Conservation (phyloP, 2,888 invertebrate species). For the Cephonodes hylas region DNA sequence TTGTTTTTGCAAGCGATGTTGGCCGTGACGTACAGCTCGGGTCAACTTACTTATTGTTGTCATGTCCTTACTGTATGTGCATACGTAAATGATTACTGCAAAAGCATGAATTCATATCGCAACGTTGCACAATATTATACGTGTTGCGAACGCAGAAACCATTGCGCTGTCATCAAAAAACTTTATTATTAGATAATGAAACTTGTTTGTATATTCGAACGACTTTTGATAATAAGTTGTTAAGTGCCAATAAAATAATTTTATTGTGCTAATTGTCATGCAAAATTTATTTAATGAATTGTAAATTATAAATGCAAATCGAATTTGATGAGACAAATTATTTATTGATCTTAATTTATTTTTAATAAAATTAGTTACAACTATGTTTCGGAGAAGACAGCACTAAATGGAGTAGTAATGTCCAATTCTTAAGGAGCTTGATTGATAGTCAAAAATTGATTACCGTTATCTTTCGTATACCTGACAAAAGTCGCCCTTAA, state of each 20-base stretch:
- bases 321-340: not conserved
- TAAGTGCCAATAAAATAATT: not conserved
- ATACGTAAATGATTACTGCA: not conserved
- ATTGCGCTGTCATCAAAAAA: not conserved
- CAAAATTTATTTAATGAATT: slow-evolving; percentile 6
- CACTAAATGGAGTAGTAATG: no score
- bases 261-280: not conserved
- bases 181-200: not conserved
- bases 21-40: no score
- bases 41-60: not conserved
- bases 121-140: not conserved
- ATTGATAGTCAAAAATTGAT: no score
- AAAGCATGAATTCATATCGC: not conserved
- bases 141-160: not conserved
- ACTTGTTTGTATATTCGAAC: not conserved
- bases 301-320: not conserved
- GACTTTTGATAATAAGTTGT: not conserved
- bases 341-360: not conserved
- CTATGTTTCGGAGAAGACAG: no score
- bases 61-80: not conserved
- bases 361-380: no score
- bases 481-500: no score
- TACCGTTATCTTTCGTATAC: no score
- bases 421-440: no score
- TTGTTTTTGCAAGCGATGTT: not conserved